A percentile compares a stretch with the other conserved stretches of the same genome.
These are phyloP conservation scores for Ladona fulva DNA, from an alignment of 1,140 invertebrate species.

Conservation along the genomic window DNA sequence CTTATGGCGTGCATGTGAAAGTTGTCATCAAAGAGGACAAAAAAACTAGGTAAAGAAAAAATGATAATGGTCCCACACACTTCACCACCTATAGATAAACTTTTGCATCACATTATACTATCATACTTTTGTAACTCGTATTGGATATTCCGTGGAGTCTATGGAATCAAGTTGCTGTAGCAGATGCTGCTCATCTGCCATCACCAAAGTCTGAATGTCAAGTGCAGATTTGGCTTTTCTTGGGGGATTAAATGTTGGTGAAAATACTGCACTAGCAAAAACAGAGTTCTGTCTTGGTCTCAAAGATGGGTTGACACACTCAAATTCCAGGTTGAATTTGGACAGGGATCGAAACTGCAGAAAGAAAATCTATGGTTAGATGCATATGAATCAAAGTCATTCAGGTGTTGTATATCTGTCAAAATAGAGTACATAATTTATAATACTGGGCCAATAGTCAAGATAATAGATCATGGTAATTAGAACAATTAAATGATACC, in stretches of 20 bases:
- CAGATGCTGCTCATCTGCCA: neutral
- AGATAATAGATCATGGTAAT: too few species aligned
- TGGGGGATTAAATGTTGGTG: constrained; percentile 46
- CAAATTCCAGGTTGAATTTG: constrained; percentile 55
- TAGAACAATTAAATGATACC: too few species aligned
- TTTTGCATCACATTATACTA: neutral
- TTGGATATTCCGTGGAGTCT: neutral
- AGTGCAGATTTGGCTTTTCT: constrained; percentile 70
- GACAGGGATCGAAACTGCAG: constrained; percentile 53
- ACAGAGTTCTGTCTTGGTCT: constrained; percentile 68
- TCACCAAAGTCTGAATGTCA: constrained; percentile 49
- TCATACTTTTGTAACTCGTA: neutral
- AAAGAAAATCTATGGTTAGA: neutral
- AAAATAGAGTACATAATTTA: too few species aligned
- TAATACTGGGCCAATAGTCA: too few species aligned
- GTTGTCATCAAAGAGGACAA: too few species aligned
- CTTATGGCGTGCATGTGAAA: too few species aligned
- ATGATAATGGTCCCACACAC: neutral
- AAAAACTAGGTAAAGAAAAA: too few species aligned
- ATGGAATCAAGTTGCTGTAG: constrained; percentile 1
- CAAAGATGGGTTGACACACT: constrained; percentile 27
- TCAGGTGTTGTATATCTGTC: too few species aligned
- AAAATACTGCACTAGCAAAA: constrained; percentile 59
- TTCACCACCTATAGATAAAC: neutral
- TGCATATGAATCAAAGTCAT: too few species aligned